Percentiles rank a stretch among this genome's conserved stretches.
phyloP scores from a whole-genome alignment of 2,797 vertebrate genomes.

The Synaphobranchus kaupii region DNA sequence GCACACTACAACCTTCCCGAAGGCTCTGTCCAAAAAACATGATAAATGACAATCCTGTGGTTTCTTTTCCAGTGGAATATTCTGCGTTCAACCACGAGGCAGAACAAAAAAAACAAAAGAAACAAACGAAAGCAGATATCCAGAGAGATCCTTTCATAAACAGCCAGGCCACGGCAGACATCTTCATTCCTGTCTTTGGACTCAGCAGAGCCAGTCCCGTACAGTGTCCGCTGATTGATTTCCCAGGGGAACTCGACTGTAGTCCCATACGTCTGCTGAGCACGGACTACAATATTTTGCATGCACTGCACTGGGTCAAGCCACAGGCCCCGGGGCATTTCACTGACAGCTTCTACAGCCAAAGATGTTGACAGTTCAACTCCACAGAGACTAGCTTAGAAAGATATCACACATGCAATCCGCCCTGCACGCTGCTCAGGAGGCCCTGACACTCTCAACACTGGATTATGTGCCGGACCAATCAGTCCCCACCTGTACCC shows the following conservation, averaged over 20 bases:
- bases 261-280: slow-evolving; percentile 27
- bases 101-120: slow-evolving; percentile 14
- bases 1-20: slow-evolving; percentile 22
- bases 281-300: slow-evolving; percentile 47
- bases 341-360: slow-evolving; percentile 50
- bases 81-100: slow-evolving; percentile 25
- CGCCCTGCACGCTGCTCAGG: not conserved
- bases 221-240: slow-evolving; percentile 23
- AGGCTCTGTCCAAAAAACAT: slow-evolving; percentile 41
- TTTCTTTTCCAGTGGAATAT: slow-evolving; percentile 45
- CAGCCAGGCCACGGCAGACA: slow-evolving; percentile 29
- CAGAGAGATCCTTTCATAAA: slow-evolving; percentile 18
- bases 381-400: slow-evolving; percentile 21
- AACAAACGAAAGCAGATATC: slow-evolving; percentile 33
- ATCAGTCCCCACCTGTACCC: not conserved
- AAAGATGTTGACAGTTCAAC: slow-evolving; percentile 43
- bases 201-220: slow-evolving; percentile 37
- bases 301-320: slow-evolving; percentile 42
- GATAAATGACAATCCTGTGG: slow-evolving; percentile 50
- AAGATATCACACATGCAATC: not conserved
- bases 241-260: slow-evolving; percentile 23
- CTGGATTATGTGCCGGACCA: not conserved
- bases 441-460: not conserved
- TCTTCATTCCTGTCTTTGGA: slow-evolving; percentile 47
- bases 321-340: slow-evolving; percentile 50